Evolutionary conservation across 2,888 invertebrate genomes (phyloP), one percentile per base, ranked within the genome.

Genomic region (Gastrophysa polygoni): DNA sequence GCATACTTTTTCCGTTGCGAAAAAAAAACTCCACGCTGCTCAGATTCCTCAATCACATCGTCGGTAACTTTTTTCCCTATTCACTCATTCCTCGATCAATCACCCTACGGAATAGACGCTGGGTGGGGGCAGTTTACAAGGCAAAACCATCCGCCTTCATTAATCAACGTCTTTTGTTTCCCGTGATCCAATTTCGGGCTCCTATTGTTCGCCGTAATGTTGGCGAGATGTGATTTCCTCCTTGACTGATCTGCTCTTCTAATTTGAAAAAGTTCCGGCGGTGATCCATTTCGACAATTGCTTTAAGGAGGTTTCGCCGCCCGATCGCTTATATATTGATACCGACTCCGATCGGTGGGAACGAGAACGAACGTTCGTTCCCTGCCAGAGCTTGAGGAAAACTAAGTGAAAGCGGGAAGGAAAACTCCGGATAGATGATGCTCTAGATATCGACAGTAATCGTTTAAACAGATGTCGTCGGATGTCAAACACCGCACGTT

Each of bases 131-230:
- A 75, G 75, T 78, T 75, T 76, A 77, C 76, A 76, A 73, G 74
- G 68, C 67, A 72, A 74, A 75, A 71, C 74, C 75, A 73, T 73
- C 76, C 74, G 71, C 71, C 73, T 73, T 75, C 80, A 80, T 80
- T 80, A 80, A 80, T 80, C 80, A 80, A 77, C 71, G 79, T 80
- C 80, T 75, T 64, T 78, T 79, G 79, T 79, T 80, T 79, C 78
- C 78, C 72, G 76, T 76, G 77, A 78, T 79, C 79, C 78, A 79
- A 80, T 80, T 80, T 78, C 79, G 77, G 72, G 77, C 77, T 74
- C 14, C 78, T 76, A 78, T 78, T 78, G 76, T 77, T 77, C 71
- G 73, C 68, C 63, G 70, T 70, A 74, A 77, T 75, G 77, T 76
- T 72, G 68, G 56, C 67, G 71, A 69, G 74, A 75, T 75, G 76